These are phyloP conservation scores for Crematogaster levior DNA, from an alignment of 2,888 invertebrate species.

Conservation along the genomic window DNA sequence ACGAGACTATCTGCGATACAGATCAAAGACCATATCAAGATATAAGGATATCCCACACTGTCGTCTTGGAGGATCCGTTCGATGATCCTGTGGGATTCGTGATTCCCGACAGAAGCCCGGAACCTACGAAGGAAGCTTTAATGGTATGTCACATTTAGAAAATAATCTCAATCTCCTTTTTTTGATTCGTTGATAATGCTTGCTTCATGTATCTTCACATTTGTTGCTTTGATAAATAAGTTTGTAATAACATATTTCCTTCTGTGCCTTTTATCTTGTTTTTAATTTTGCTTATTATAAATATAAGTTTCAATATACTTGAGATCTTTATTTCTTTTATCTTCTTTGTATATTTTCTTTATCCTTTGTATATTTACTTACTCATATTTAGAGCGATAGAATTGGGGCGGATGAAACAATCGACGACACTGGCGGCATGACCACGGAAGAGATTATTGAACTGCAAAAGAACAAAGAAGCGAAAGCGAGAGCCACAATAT, in stretches of 20 bases:
- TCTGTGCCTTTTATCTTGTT: not conserved
- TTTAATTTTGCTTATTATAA: not conserved
- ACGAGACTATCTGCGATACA: constrained; percentile 97
- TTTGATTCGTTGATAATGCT: not conserved
- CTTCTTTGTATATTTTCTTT: not conserved
- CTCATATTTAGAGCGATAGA: constrained; percentile 89
- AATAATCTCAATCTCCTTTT: not conserved
- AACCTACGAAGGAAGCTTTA: constrained; percentile 93
- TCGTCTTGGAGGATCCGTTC: constrained; percentile 98
- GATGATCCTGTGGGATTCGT: constrained; percentile 93
- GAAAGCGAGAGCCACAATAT: constrained; percentile 97
- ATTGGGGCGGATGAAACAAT: constrained; percentile 98
- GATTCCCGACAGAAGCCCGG: constrained; percentile 95
- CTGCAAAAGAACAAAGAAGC: constrained; percentile 96
- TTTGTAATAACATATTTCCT: not conserved
- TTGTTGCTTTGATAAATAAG: not conserved
- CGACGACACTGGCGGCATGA: constrained; percentile 95
- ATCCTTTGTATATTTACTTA: constrained; percentile 57
- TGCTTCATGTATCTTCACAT: not conserved
- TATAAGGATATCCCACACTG: constrained; percentile 98
- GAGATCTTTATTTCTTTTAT: not conserved
- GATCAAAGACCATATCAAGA: constrained; percentile 97
- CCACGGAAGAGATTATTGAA: constrained; percentile 94
- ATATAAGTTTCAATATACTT: not conserved
- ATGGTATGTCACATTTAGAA: constrained; percentile 75